phyloP scores from a whole-genome alignment of 2,888 invertebrate species.

The Sminthurides aquaticus region DNA sequence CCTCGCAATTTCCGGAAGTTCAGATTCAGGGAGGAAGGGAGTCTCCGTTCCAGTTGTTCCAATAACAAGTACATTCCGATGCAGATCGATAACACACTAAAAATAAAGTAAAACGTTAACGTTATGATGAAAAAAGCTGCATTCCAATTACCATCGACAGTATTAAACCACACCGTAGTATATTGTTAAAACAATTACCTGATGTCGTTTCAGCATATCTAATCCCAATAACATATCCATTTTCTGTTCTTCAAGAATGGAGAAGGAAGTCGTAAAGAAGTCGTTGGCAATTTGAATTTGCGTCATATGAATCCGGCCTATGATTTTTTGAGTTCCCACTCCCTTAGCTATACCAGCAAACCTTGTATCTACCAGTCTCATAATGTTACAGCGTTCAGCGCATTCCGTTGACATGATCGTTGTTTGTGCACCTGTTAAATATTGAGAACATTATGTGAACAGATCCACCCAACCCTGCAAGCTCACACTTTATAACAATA shows the following conservation, averaged over 20 bases:
- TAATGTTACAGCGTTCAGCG: conserved; percentile 88
- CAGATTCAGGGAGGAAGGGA: conserved; percentile 71
- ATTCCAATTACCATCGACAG: no score
- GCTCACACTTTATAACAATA: not conserved
- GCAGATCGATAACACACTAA: conserved; percentile 84
- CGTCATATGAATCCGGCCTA: conserved; percentile 93
- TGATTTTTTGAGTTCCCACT: conserved; percentile 90
- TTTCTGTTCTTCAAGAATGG: conserved; percentile 90
- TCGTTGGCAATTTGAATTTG: conserved; percentile 92
- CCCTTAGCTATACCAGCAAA: conserved; percentile 97
- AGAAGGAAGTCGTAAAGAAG: conserved; percentile 91
- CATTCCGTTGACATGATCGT: conserved; percentile 97
- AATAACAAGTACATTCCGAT: conserved; percentile 75
- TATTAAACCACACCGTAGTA: no score
- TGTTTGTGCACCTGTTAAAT: conserved; percentile 72
- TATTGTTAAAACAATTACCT: no score
- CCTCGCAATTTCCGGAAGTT: conserved; percentile 74
- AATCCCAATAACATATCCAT: conserved; percentile 98
- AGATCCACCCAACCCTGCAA: conserved; percentile 2
- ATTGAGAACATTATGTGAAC: not conserved
- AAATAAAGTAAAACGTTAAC: conserved; percentile 23
- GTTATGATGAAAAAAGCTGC: not conserved
- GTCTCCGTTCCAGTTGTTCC: conserved; percentile 93
- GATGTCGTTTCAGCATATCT: conserved; percentile 95
- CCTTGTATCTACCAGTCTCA: conserved; percentile 69